Evolutionary conservation across 2,888 invertebrate species (phyloP).

Genomic region (Agonopterix subpropinquella): DNA sequence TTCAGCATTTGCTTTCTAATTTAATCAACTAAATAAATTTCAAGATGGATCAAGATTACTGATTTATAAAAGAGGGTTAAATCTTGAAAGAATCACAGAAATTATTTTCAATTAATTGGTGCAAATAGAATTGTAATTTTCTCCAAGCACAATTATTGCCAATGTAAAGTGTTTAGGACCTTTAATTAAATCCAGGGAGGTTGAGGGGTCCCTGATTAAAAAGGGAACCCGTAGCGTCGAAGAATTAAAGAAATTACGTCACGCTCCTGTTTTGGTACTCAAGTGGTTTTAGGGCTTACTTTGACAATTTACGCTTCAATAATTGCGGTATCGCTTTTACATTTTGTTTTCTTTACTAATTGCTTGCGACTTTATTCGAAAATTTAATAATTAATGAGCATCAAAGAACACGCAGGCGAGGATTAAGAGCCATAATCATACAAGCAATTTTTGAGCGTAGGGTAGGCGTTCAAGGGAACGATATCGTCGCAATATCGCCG

Average conservation of each 20-base stretch:
- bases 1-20: no score
- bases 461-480: no score
- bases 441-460: no score
- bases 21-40: no score
- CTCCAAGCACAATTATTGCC: slow-evolving; percentile 47
- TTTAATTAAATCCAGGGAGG: slow-evolving; percentile 56
- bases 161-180: slow-evolving; percentile 54
- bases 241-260: slow-evolving; percentile 36
- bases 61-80: slow-evolving; percentile 6
- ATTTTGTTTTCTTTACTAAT: slow-evolving; percentile 17
- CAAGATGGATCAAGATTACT: no score
- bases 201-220: slow-evolving; percentile 43
- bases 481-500: no score
- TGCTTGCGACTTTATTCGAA: slow-evolving; percentile 8
- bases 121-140: slow-evolving; percentile 44
- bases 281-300: slow-evolving; percentile 14
- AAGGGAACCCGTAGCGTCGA: slow-evolving; percentile 29
- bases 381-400: not conserved
- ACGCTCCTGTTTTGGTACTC: slow-evolving; percentile 22
- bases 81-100: not conserved
- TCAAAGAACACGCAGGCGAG: no score
- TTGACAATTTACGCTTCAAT: slow-evolving; percentile 24
- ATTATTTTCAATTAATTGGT: not conserved
- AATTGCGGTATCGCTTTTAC: slow-evolving; percentile 23
- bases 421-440: no score